Conservation (phyloP, 1,140 invertebrate species). For the Prorops nasuta region DNA sequence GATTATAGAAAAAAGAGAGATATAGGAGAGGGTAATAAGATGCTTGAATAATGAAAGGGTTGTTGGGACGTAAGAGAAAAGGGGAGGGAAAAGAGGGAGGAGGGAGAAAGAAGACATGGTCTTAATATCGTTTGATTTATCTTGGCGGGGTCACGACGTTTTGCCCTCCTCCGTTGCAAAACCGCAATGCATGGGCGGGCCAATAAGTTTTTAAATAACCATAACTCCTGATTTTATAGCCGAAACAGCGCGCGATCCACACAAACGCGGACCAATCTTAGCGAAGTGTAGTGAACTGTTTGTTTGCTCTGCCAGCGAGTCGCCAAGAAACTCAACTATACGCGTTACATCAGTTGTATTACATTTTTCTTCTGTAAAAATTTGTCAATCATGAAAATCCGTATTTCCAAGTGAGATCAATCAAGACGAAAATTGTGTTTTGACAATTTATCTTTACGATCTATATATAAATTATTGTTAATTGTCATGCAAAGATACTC, state of each 20-base stretch:
- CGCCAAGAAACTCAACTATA: no score
- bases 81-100: background rate
- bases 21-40: no score
- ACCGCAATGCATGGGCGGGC: conserved; percentile 50
- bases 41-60: no score
- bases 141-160: conserved; percentile 49
- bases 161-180: conserved; percentile 33
- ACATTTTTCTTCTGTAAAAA: no score
- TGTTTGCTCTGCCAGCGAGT: conserved; percentile 35
- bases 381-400: no score
- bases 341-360: no score
- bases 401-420: no score
- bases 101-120: conserved; percentile 27
- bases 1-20: no score
- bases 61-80: background rate
- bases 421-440: no score
- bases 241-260: conserved; percentile 39
- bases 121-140: conserved; percentile 57
- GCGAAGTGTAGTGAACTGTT: conserved; percentile 47
- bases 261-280: conserved; percentile 15
- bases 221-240: conserved; percentile 53
- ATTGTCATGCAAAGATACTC: no score
- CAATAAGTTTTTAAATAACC: conserved; percentile 57
- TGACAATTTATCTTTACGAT: no score
- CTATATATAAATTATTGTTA: no score